Conservation (phyloP, 1,140 invertebrate species). For the Dinoponera quadriceps region DNA sequence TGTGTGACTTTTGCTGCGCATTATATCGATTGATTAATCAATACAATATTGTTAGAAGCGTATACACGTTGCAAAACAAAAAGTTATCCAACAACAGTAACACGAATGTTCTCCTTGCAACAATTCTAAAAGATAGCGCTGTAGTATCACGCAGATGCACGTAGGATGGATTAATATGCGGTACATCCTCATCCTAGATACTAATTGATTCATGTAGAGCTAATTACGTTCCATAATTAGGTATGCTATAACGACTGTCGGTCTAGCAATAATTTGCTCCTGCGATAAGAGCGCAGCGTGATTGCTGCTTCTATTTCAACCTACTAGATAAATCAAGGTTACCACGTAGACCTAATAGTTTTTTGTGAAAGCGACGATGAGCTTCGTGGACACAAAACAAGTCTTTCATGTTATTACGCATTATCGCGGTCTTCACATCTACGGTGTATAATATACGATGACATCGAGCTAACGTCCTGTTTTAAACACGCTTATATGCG, state of each 20-base stretch:
- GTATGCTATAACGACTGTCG: slow-evolving; percentile 30
- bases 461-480: slow-evolving; percentile 41
- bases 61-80: not conserved
- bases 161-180: slow-evolving; percentile 33
- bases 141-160: slow-evolving; percentile 16
- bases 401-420: slow-evolving; percentile 26
- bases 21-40: too few species aligned
- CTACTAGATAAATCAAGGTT: slow-evolving; percentile 64
- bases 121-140: not conserved
- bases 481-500: slow-evolving; percentile 62
- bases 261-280: slow-evolving; percentile 64
- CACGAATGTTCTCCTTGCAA: not conserved
- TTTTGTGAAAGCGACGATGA: slow-evolving; percentile 42
- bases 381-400: slow-evolving; percentile 41
- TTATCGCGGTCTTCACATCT: slow-evolving; percentile 24
- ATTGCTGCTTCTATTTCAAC: slow-evolving; percentile 64
- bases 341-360: slow-evolving; percentile 57
- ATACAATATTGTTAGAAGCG: too few species aligned
- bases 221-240: slow-evolving; percentile 71
- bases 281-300: slow-evolving; percentile 63
- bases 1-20: too few species aligned
- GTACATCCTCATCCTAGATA: slow-evolving; percentile 34
- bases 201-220: slow-evolving; percentile 66
- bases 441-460: not conserved
- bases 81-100: not conserved